These are phyloP conservation scores for Epinotia nisella DNA, from an alignment of 2,888 invertebrate species.

Conservation along the genomic window DNA sequence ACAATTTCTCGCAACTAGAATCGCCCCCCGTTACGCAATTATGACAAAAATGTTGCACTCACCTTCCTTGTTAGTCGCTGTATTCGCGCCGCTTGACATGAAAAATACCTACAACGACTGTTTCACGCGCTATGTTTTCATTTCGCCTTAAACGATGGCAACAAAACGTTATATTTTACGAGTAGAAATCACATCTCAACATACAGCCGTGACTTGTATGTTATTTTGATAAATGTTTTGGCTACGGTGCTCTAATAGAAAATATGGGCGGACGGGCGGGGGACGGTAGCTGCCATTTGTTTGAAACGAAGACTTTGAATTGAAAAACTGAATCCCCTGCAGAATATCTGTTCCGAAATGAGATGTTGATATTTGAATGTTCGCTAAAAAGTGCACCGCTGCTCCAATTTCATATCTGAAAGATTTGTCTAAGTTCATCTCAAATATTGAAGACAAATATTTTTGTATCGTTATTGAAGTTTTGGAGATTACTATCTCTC, in stretches of 20 bases:
- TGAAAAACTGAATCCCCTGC: background rate
- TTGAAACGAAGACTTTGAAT: background rate
- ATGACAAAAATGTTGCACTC: slow-evolving; percentile 40
- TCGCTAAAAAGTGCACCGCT: background rate
- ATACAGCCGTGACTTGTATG: background rate
- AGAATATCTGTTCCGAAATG: background rate
- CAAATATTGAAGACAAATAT: background rate
- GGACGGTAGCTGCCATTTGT: background rate
- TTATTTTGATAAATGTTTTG: background rate
- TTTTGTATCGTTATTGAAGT: background rate
- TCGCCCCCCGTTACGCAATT: slow-evolving; percentile 34
- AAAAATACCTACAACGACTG: slow-evolving; percentile 33
- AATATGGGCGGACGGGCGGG: no score
- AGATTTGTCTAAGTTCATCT: background rate
- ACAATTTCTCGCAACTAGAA: slow-evolving; percentile 8
- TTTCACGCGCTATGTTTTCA: background rate
- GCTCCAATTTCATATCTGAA: background rate
- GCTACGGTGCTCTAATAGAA: background rate
- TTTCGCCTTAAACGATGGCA: background rate
- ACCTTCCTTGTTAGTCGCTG: slow-evolving; percentile 39
- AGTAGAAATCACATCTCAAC: background rate
- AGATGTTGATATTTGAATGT: background rate
- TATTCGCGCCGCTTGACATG: slow-evolving; percentile 31
- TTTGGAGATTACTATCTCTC: background rate
- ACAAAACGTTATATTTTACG: background rate